These are phyloP conservation scores for Adrianichthys oophorus DNA, from an alignment of 2,797 vertebrate species.

Conservation along the genomic window DNA sequence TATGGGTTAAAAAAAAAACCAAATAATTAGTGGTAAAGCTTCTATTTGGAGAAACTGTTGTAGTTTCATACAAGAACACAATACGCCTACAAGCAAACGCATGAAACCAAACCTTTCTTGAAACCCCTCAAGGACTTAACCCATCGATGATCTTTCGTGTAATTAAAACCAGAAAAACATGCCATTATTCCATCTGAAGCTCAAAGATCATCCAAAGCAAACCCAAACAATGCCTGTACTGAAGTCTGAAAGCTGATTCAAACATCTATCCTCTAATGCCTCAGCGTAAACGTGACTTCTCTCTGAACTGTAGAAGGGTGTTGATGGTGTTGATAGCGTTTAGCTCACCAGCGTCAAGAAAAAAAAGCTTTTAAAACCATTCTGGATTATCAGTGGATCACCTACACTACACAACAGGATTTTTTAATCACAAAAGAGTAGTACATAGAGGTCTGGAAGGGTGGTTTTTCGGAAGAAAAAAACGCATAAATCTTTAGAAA, in stretches of 20 bases:
- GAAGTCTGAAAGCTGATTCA: conserved; percentile 4
- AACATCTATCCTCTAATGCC: conserved; percentile 11
- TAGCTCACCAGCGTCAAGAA: conserved; percentile 27
- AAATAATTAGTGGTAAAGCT: no score
- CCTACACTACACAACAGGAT: conserved; percentile 17
- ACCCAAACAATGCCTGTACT: conserved; percentile 13
- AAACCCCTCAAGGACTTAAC: no score
- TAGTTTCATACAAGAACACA: no score
- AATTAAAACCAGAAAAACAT: conserved; percentile 16
- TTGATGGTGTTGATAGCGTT: conserved; percentile 27
- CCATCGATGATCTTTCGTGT: neutral
- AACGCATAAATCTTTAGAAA: no score
- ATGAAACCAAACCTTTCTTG: no score
- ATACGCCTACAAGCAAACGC: no score
- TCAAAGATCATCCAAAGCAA: conserved; percentile 17
- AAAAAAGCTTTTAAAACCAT: conserved; percentile 54
- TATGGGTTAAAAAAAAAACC: neutral
- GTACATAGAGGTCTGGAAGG: conserved; percentile 26
- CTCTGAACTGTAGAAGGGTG: conserved; percentile 21
- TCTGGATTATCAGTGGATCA: conserved; percentile 36
- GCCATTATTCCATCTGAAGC: conserved; percentile 13
- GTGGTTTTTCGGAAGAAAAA: no score
- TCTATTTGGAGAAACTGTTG: no score
- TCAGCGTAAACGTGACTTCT: conserved; percentile 19
- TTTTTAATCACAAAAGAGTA: conserved; percentile 26